Evolutionary conservation across 2,113 vertebrate species (phyloP).

Genomic region (Thymallus thymallus): DNA sequence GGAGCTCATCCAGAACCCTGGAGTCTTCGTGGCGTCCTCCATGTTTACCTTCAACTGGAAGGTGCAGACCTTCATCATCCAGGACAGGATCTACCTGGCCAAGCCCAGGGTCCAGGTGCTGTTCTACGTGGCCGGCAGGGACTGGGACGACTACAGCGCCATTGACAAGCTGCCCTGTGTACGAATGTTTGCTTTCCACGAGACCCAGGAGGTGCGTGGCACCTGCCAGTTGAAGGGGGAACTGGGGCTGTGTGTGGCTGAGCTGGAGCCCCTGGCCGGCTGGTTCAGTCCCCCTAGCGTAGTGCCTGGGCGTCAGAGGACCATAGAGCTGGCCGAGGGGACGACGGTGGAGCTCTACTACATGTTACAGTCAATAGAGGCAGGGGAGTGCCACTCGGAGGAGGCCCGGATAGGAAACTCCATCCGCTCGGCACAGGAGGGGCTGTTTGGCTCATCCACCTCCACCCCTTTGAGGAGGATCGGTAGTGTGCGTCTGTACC

Average conservation of each 20-base stretch:
- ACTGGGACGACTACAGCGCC: conserved; percentile 85
- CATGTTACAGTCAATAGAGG: conserved; percentile 71
- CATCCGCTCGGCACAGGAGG: conserved; percentile 82
- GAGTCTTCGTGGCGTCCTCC: conserved; percentile 66
- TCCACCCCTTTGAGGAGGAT: conserved; percentile 80
- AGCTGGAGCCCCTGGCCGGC: conserved; percentile 80
- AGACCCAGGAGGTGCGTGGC: conserved; percentile 86
- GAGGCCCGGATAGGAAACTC: conserved; percentile 80
- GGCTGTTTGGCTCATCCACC: conserved; percentile 67
- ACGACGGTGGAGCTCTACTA: conserved; percentile 92
- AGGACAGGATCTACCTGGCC: conserved; percentile 76
- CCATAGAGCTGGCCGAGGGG: conserved; percentile 67
- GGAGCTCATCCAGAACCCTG: conserved; percentile 76
- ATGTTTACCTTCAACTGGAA: conserved; percentile 86
- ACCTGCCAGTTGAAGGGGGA: conserved; percentile 81
- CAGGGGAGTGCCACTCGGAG: conserved; percentile 76
- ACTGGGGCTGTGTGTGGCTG: conserved; percentile 85
- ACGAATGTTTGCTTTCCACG: conserved; percentile 87
- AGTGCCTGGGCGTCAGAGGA: conserved; percentile 78
- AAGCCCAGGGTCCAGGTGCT: conserved; percentile 87
- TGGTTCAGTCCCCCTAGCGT: conserved; percentile 83
- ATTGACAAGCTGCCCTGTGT: conserved; percentile 85
- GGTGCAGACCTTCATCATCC: conserved; percentile 84
- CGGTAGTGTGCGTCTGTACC: conserved; percentile 79
- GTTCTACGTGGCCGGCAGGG: conserved; percentile 85